A percentile compares a stretch with the other conserved stretches of the same genome.
Evolutionary conservation across 2,888 invertebrate genomes (phyloP).

Genomic region (Archips xylosteana): DNA sequence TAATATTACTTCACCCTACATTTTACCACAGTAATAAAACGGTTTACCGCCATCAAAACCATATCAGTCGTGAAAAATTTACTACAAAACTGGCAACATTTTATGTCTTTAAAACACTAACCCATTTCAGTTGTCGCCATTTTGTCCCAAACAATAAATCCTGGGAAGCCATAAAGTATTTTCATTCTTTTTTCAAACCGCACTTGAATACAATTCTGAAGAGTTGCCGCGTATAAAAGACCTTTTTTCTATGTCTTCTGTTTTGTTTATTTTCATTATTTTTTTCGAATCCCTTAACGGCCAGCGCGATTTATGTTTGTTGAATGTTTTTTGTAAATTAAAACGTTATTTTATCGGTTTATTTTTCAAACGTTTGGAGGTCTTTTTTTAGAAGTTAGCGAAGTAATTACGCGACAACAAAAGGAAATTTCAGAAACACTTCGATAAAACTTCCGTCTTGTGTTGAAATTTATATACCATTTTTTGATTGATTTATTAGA

Average conservation of each 20-base stretch:
- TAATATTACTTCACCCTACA: slow-evolving; percentile 4
- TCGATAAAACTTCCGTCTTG: neutral
- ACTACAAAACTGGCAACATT: slow-evolving; percentile 24
- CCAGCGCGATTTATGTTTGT: slow-evolving; percentile 18
- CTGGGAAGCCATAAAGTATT: slow-evolving; percentile 34
- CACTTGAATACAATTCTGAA: slow-evolving; percentile 39
- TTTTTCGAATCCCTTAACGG: slow-evolving; percentile 33
- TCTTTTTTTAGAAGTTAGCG: neutral
- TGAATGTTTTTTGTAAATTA: slow-evolving; percentile 28
- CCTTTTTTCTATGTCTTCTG: slow-evolving; percentile 21
- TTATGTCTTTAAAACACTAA: slow-evolving; percentile 32
- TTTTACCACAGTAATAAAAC: slow-evolving; percentile 19
- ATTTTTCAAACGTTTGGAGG: slow-evolving; percentile 3
- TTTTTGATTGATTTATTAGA: slow-evolving; percentile 3
- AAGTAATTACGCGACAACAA: slow-evolving; percentile 8
- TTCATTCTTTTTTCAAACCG: slow-evolving; percentile 36
- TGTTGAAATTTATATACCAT: neutral
- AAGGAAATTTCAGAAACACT: neutral
- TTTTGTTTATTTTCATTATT: slow-evolving; percentile 29
- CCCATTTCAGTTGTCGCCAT: slow-evolving; percentile 39
- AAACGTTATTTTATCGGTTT: slow-evolving; percentile 29
- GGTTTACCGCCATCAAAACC: slow-evolving; percentile 23
- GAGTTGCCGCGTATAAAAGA: slow-evolving; percentile 31
- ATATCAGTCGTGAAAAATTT: slow-evolving; percentile 23
- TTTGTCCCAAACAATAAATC: slow-evolving; percentile 38